Evolutionary conservation across 2,888 invertebrate genomes (phyloP), one percentile per base, ranked within the genome.

Genomic region (Aphodius sticticus): DNA sequence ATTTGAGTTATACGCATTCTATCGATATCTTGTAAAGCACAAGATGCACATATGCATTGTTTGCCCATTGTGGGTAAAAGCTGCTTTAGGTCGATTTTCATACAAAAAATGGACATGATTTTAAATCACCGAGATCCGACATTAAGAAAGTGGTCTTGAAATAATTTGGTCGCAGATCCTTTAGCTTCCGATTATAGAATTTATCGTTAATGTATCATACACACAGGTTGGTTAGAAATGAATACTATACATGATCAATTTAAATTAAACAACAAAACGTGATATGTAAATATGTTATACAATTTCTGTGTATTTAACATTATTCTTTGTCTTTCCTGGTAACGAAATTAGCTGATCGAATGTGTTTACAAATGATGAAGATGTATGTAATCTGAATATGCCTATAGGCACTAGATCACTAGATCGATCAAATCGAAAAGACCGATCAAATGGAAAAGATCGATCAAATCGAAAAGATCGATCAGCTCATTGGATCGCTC

Each of bases 231-330:
- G n/a, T n/a, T n/a, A n/a, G n/a, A n/a, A n/a, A n/a, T n/a, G n/a
- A n/a, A n/a, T n/a, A n/a, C n/a, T n/a, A n/a, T n/a, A 16, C 35
- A 36, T 72, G 72, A 72, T 26, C 72, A 71, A 71, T 71, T 71
- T 71, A 37, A 74, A 74, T 53, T 3, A 53, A 12, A 53, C 1
- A 53, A 26, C 4, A 6, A 74, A 74, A 74, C 3, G 26, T 74
- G 74, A 74, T 74, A 74, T 74, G 74, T 74, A 36, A 36, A 74
- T 16, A 70, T 6, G 14, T 16, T 26, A 72, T 26, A 74, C 53
- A 53, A 53, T 35, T 74, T 74, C 3, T 35, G n/a, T 74, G 16
- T 14, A n/a, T 6, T 70, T 70, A 70, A 70, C 16, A 70, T 6
- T 15, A 14, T 35, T 35, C 74, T 35, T 74, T n/a, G n/a, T 26